Evolutionary conservation across 2,888 invertebrate species (phyloP).

Genomic region (Aromia moschata): DNA sequence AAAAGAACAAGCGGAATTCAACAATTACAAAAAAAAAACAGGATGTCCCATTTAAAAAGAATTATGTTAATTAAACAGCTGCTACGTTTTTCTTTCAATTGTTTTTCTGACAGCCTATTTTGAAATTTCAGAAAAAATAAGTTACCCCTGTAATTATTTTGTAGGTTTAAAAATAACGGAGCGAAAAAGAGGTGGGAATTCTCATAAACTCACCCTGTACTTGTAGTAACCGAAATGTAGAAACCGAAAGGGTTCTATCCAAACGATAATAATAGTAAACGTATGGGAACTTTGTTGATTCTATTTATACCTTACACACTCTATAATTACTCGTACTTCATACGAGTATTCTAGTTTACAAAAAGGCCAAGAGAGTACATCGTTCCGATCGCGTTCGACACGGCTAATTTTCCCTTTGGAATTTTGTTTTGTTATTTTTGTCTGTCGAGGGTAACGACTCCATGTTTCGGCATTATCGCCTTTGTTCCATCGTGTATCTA

Average conservation of each 20-base stretch:
- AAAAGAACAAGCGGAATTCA: too few relatives aligned
- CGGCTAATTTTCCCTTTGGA: slow-evolving; percentile 8
- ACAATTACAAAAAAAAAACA: too few relatives aligned
- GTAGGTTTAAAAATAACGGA: too few relatives aligned
- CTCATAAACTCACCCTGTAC: too few relatives aligned
- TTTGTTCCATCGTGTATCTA: neutral
- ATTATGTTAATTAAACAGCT: too few relatives aligned
- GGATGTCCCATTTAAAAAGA: too few relatives aligned
- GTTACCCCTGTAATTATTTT: too few relatives aligned
- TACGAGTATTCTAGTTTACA: slow-evolving; percentile 12
- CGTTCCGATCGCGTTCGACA: slow-evolving; percentile 2
- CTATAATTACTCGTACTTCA: slow-evolving; percentile 15
- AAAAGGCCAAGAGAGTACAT: slow-evolving; percentile 8
- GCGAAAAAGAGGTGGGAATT: too few relatives aligned
- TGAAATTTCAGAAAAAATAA: too few relatives aligned
- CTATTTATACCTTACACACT: slow-evolving; percentile 7
- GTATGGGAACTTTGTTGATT: slow-evolving; percentile 1
- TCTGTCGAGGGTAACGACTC: slow-evolving; percentile 11
- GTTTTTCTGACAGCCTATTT: too few relatives aligned
- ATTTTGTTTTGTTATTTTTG: slow-evolving; percentile 15
- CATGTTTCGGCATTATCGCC: slow-evolving; percentile 4
- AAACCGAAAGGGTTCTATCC: neutral
- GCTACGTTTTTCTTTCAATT: too few relatives aligned
- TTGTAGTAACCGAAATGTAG: too few relatives aligned
- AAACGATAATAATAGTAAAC: slow-evolving; percentile 4